Conservation (phyloP, 2,888 invertebrate genomes). For the Chorisops tibialis region DNA sequence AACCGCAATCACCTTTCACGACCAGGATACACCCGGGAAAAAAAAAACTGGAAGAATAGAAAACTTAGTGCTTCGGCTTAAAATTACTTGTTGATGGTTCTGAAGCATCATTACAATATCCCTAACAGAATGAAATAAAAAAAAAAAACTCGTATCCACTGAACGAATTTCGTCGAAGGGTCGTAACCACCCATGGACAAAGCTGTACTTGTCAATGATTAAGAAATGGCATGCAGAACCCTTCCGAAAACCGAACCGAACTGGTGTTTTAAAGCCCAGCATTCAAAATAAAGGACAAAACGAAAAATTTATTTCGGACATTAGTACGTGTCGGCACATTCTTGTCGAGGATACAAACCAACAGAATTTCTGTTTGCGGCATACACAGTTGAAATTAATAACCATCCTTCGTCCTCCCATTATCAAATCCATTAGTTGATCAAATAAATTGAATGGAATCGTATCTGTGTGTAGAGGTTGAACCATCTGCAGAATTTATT, state of each 20-base stretch:
- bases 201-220: not conserved
- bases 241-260: not conserved
- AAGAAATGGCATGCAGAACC: not conserved
- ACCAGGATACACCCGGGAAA: not conserved
- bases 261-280: constrained; percentile 1
- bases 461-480: constrained; percentile 22
- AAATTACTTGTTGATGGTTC: too few species aligned
- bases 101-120: too few species aligned
- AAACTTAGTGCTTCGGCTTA: too few species aligned
- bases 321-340: constrained; percentile 33
- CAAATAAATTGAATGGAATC: constrained; percentile 32
- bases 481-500: constrained; percentile 30
- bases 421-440: constrained; percentile 35
- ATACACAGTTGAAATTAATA: constrained; percentile 29
- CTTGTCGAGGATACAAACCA: constrained; percentile 24
- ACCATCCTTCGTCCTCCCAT: constrained; percentile 29
- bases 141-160: too few species aligned
- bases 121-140: too few species aligned
- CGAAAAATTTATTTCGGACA: constrained; percentile 29
- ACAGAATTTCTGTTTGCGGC: constrained; percentile 20
- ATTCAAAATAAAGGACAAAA: constrained; percentile 1
- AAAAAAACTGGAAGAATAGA: not conserved
- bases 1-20: not conserved
- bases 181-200: too few species aligned
- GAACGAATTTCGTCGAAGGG: too few species aligned